Evolutionary conservation across 2,888 invertebrate genomes (phyloP).

Genomic region (Dasypogon diadema): DNA sequence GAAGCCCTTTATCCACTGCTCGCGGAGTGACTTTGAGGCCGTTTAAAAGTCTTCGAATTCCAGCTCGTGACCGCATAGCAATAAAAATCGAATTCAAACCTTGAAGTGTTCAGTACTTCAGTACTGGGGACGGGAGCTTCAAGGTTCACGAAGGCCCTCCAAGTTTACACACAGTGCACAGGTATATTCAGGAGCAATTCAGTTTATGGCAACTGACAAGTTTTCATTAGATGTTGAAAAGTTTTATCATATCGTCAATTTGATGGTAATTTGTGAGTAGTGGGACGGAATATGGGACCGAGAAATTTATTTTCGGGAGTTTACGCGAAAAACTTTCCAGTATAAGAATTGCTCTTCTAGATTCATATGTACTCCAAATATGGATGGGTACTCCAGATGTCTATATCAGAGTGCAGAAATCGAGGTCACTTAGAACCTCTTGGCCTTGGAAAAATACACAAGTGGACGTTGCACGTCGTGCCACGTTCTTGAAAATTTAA

Average conservation of each 20-base stretch:
- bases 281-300: no score
- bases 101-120: constrained; percentile 36
- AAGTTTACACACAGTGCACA: background rate
- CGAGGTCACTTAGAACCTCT: no score
- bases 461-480: no score
- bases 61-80: constrained; percentile 45
- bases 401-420: no score
- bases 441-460: no score
- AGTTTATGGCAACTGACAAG: background rate
- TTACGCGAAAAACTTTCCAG: no score
- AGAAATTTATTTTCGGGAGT: no score
- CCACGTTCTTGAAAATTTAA: no score
- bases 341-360: no score
- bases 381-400: no score
- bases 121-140: background rate
- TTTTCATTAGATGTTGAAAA: background rate
- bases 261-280: no score
- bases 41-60: constrained; percentile 48
- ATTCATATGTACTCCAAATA: no score
- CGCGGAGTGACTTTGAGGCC: constrained; percentile 30
- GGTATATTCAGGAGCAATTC: background rate
- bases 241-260: background rate
- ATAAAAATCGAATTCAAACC: constrained; percentile 48
- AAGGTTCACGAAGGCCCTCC: background rate
- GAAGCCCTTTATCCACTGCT: constrained; percentile 30